Evolutionary conservation across 2,797 vertebrate species (phyloP).

Genomic region (Tokudaia muenninki): DNA sequence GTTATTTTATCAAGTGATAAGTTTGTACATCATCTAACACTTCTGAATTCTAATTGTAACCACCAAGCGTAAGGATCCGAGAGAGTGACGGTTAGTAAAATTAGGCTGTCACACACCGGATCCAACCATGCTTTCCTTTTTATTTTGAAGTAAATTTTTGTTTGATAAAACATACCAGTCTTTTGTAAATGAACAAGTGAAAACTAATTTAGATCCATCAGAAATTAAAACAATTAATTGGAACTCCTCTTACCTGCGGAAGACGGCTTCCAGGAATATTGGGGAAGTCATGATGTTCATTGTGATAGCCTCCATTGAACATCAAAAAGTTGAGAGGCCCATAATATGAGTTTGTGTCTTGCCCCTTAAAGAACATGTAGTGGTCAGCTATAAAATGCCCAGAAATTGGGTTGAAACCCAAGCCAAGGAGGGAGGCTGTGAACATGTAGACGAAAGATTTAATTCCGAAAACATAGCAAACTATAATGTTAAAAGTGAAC

Average conservation of each 20-base stretch:
- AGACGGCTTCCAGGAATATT: constrained; percentile 95
- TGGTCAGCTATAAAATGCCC: constrained; percentile 99
- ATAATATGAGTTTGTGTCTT: constrained; percentile 98
- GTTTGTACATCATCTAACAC: not conserved
- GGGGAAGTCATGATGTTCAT: constrained; percentile 98
- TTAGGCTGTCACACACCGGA: not conserved
- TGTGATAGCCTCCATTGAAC: constrained; percentile 99
- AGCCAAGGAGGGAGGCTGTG: constrained; percentile 94
- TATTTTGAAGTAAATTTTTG: not conserved
- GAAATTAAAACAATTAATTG: not conserved
- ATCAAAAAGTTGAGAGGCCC: constrained; percentile 97
- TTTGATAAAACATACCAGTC: not conserved
- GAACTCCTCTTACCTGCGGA: constrained; percentile 91
- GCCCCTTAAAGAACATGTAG: constrained; percentile 98
- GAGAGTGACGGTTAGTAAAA: not conserved
- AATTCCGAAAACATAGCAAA: constrained; percentile 92
- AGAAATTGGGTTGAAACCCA: constrained; percentile 97
- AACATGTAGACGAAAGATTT: constrained; percentile 96
- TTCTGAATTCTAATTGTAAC: not conserved
- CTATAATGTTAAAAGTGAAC: constrained; percentile 90
- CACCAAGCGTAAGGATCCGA: not conserved
- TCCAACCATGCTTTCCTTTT: not conserved
- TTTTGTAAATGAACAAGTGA: not conserved
- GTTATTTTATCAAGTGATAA: not conserved
- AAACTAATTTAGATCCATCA: not conserved